Evolutionary conservation across 2,888 invertebrate genomes (phyloP).

Genomic region (Phaedon cochleariae): DNA sequence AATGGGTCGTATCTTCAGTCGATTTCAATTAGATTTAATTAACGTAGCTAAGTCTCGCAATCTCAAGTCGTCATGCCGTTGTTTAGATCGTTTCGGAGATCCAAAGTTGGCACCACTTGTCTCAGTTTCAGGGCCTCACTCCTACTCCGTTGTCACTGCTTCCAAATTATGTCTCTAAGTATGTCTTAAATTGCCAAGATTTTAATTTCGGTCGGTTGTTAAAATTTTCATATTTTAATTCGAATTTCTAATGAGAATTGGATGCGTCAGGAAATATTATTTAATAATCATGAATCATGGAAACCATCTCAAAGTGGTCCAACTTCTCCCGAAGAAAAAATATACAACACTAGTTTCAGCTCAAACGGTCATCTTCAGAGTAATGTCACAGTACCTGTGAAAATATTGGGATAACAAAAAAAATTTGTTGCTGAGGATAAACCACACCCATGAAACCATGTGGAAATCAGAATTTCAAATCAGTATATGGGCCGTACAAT

Average conservation of each 20-base stretch:
- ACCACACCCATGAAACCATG: too few relatives aligned
- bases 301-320: too few relatives aligned
- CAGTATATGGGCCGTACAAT: too few relatives aligned
- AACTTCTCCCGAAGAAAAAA: too few relatives aligned
- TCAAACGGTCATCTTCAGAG: too few relatives aligned
- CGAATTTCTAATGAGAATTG: not conserved
- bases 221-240: conserved; percentile 27
- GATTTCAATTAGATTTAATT: conserved; percentile 37
- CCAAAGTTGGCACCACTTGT: conserved; percentile 38
- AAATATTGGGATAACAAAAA: too few relatives aligned
- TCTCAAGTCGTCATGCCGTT: conserved; percentile 44
- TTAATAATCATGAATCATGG: not conserved
- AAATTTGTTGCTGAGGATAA: too few relatives aligned
- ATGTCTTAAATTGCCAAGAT: conserved; percentile 38
- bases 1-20: conserved; percentile 52
- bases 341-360: too few relatives aligned
- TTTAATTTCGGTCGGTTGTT: conserved; percentile 21
- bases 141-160: conserved; percentile 34
- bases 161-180: conserved; percentile 35
- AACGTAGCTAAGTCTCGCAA: conserved; percentile 40
- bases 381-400: too few relatives aligned
- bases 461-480: too few relatives aligned
- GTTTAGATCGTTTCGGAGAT: conserved; percentile 39
- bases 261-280: not conserved
- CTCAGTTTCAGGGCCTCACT: conserved; percentile 31